phyloP scores from a whole-genome alignment of 2,888 invertebrate genomes.

The Cephus nigrinus region DNA sequence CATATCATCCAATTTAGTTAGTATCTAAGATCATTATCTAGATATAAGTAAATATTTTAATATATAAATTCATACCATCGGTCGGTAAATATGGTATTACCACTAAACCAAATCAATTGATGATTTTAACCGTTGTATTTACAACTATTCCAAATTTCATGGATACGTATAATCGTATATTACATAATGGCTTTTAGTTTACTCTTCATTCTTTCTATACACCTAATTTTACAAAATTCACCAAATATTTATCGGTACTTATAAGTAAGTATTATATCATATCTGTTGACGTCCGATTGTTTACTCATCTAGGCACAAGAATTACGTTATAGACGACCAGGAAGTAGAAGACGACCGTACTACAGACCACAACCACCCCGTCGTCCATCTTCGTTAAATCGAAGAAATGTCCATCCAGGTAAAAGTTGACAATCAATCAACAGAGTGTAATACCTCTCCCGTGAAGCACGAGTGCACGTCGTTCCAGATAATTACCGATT shows the following conservation, averaged over 20 bases:
- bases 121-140: not conserved
- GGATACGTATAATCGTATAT: too few species aligned
- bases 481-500: not conserved
- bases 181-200: not conserved
- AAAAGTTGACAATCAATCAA: not conserved
- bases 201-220: not conserved
- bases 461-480: too few species aligned
- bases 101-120: not conserved
- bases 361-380: conserved; percentile 40
- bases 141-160: too few species aligned
- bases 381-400: conserved; percentile 42
- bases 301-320: conserved; percentile 53
- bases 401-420: conserved; percentile 60
- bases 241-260: not conserved
- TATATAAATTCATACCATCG: not conserved
- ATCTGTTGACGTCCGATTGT: not conserved
- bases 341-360: conserved; percentile 46
- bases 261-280: not conserved
- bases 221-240: not conserved
- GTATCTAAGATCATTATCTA: not conserved
- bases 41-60: not conserved
- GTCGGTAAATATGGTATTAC: not conserved
- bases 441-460: not conserved
- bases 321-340: conserved; percentile 47
- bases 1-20: not conserved